Conservation (phyloP, 2,888 invertebrate species). For the Criorhina ranunculi region DNA sequence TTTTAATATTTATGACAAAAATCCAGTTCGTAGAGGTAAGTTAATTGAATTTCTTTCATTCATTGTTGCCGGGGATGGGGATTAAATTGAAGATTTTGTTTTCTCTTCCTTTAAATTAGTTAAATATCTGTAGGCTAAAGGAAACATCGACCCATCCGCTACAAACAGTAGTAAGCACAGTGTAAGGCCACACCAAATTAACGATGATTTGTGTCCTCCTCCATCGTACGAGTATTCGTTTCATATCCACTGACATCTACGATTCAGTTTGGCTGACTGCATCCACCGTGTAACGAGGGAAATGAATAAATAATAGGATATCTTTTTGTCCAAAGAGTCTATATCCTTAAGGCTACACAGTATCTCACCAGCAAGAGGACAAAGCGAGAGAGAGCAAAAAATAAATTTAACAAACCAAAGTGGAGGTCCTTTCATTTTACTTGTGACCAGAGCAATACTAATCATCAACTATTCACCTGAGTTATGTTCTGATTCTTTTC, state of each 20-base stretch:
- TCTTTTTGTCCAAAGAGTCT: constrained; percentile 60
- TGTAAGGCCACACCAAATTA: constrained; percentile 64
- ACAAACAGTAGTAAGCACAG: constrained; percentile 32
- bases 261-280: constrained; percentile 64
- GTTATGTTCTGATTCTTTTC: constrained; percentile 55
- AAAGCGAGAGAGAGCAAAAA: constrained; percentile 8
- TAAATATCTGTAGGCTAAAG: constrained; percentile 48
- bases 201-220: constrained; percentile 59
- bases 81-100: constrained; percentile 28
- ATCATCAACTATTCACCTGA: constrained; percentile 70
- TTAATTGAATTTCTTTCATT: constrained; percentile 40
- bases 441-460: constrained; percentile 51
- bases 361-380: constrained; percentile 4
- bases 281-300: constrained; percentile 57
- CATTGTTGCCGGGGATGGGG: constrained; percentile 17
- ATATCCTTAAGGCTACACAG: constrained; percentile 37
- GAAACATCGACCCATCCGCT: constrained; percentile 44
- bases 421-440: constrained; percentile 30
- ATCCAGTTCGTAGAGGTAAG: not conserved
- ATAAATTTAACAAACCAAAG: constrained; percentile 40
- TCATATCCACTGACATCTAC: constrained; percentile 38
- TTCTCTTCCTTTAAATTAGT: constrained; percentile 49
- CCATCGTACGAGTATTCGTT: constrained; percentile 28
- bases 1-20: constrained; percentile 47
- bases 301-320: constrained; percentile 70